A percentile compares a stretch with the other conserved stretches of the same genome.
These are phyloP conservation scores for Dicerorhinus sumatrensis DNA, from an alignment of 2,113 vertebrate species.

Conservation along the genomic window DNA sequence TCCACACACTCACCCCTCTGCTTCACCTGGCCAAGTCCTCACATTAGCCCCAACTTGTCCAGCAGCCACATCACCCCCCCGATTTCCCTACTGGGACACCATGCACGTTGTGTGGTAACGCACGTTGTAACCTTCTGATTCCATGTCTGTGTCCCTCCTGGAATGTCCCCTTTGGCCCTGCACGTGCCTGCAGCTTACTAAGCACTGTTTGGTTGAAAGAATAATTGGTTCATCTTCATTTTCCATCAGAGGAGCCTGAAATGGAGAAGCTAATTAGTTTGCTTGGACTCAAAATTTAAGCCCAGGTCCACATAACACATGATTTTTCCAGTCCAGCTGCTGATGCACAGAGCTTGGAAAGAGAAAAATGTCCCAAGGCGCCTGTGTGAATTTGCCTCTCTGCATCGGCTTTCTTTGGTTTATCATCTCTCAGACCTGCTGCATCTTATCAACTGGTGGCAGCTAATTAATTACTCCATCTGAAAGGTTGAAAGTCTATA, in stretches of 20 bases:
- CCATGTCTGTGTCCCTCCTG: not conserved
- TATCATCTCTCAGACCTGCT: not conserved
- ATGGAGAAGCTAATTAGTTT: constrained; percentile 12
- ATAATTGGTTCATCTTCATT: constrained; percentile 27
- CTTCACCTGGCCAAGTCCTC: not conserved
- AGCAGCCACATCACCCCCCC: rapidly evolving
- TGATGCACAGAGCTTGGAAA: not conserved
- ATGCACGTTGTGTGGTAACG: rapidly evolving
- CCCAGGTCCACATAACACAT: not conserved
- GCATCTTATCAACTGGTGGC: not conserved
- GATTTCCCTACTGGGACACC: rapidly evolving
- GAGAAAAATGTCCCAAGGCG: not conserved
- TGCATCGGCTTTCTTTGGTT: rapidly evolving
- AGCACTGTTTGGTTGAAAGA: not conserved
- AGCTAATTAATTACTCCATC: not conserved
- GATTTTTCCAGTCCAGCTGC: not conserved
- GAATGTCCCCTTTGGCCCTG: rapidly evolving
- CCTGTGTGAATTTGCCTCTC: rapidly evolving
- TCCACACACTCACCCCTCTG: not conserved
- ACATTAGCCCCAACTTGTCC: too few relatives aligned
- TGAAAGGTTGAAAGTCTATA: not conserved
- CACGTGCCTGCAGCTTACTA: not conserved
- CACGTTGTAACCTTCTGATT: rapidly evolving
- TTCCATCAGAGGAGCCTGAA: not conserved
- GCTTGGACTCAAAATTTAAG: not conserved